Percentiles rank a stretch among this genome's conserved stretches.
These are phyloP conservation scores for Drosophila greeni DNA, from an alignment of 2,888 invertebrate species.

Conservation along the genomic window DNA sequence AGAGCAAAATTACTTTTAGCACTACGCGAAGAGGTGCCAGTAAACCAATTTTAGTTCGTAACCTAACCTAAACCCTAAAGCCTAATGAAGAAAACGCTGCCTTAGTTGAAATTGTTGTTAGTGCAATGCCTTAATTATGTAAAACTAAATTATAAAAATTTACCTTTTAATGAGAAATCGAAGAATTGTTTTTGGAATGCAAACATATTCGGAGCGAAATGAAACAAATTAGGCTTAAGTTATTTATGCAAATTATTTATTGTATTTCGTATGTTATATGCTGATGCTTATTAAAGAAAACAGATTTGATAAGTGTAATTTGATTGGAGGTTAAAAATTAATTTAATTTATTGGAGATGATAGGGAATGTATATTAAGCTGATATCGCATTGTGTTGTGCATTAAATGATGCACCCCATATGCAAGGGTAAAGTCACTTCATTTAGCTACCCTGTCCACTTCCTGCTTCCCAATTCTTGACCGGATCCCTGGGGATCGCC, in stretches of 20 bases:
- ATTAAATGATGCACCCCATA: too few relatives aligned
- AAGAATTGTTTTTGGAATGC: slow-evolving; percentile 26
- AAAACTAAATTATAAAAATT: slow-evolving; percentile 39
- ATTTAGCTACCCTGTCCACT: too few relatives aligned
- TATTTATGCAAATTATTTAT: slow-evolving; percentile 66
- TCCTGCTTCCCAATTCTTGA: slow-evolving; percentile 2
- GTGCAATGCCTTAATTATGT: slow-evolving; percentile 51
- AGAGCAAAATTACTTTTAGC: slow-evolving; percentile 68
- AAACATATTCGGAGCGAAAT: slow-evolving; percentile 24
- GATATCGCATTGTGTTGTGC: too few relatives aligned
- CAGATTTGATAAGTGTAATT: slow-evolving; percentile 5
- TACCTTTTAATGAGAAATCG: slow-evolving; percentile 28
- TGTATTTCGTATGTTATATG: slow-evolving; percentile 49
- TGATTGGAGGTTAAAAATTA: not conserved
- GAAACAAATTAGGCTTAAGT: slow-evolving; percentile 54
- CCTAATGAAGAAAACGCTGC: slow-evolving; percentile 1
- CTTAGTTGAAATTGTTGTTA: slow-evolving; percentile 35
- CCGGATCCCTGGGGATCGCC: not conserved
- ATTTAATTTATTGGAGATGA: not conserved
- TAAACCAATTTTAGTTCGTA: slow-evolving; percentile 61
- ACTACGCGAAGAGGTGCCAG: slow-evolving; percentile 61
- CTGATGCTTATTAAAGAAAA: slow-evolving; percentile 49
- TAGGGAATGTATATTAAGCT: not conserved
- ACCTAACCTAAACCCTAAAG: slow-evolving; percentile 50
- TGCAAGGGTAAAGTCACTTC: too few relatives aligned